Conservation (phyloP, 2,888 invertebrate species). For the Athetis lepigone region DNA sequence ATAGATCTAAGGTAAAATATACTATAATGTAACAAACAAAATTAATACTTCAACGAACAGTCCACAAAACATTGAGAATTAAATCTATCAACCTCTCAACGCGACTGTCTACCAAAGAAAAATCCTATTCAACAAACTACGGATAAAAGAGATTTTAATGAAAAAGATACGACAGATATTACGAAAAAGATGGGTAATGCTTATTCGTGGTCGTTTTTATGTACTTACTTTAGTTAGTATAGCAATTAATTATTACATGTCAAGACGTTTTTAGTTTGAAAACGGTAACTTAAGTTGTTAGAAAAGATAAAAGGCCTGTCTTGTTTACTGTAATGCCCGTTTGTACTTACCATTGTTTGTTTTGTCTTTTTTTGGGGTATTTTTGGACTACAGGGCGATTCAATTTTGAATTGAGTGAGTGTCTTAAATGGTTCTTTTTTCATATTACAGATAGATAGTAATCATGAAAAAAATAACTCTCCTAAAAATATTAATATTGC, state of each 20-base stretch:
- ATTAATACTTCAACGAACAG: conserved; percentile 61
- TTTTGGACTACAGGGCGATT: no score
- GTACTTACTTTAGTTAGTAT: conserved; percentile 33
- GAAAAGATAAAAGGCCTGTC: conserved; percentile 12
- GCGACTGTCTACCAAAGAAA: conserved; percentile 59
- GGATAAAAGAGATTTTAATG: conserved; percentile 64
- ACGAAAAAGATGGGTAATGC: conserved; percentile 25
- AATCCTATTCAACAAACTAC: conserved; percentile 72
- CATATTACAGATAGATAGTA: no score
- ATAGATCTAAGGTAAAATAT: no score
- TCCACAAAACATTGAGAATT: conserved; percentile 58
- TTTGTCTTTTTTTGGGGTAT: background rate
- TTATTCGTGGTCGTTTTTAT: conserved; percentile 33
- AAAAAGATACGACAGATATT: conserved; percentile 60
- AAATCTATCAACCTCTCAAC: conserved; percentile 70
- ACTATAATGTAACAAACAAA: no score
- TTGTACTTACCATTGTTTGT: background rate
- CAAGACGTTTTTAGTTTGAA: conserved; percentile 38
- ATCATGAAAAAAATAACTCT: no score
- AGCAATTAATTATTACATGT: conserved; percentile 54
- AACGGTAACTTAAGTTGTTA: conserved; percentile 30
- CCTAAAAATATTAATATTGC: no score
- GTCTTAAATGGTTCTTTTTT: no score
- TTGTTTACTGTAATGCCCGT: background rate
- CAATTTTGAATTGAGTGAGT: no score